Base-by-base conservation (phyloP, 2,113 vertebrate genomes). In the Sinocyclocheilus anshuiensis region DNA sequence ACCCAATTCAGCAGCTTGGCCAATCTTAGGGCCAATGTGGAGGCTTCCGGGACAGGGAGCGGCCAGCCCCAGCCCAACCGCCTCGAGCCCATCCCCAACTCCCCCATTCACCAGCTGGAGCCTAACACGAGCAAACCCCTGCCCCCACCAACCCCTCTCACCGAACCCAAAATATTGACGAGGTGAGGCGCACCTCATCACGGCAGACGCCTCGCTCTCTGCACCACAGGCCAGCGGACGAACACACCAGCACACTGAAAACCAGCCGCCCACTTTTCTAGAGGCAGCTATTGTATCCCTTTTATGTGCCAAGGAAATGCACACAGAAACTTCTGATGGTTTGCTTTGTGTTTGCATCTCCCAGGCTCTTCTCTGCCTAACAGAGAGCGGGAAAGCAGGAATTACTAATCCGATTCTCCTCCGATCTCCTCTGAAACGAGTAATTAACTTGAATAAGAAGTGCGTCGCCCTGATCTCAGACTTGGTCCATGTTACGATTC, bases 81-180 rank as follows among this genome's bases (percentile, higher is more conserved):
- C 91, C 96, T 99, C 95, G 97, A 99, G 84, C 98, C 97, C 94
- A 96, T 98, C 94, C 97, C 97, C 92, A 98, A 98, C 94, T 98
- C 97, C 96, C 97, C 97, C 93, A 94, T 97, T 95, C 98, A 97
- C 90, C 96, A 98, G 90, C 96, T 96, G 94, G 97, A 97, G 94
- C 96, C 99, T 96, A 98, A 96, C 97, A 97, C 96, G 95, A 98
- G 96, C 97, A 99, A 98, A 95, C 97, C 97, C 95, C 97, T 98
- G 85, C 97, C 97, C 95, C 97, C 96, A 93, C 96, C 97, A 94
- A 85, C 97, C 95, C 97, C 96, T 95, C 97, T 96, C 94, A 97
- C 97, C 96, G 97, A 99, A 94, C 93, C 97, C 96, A 99, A 98
- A 97, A 96, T 96, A 92, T 96, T 97, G 96, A 96, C 97, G 98